Evolutionary conservation across 2,797 vertebrate species (phyloP), one percentile per base, ranked within the genome.

Genomic region (Zenarchopterus dispar): DNA sequence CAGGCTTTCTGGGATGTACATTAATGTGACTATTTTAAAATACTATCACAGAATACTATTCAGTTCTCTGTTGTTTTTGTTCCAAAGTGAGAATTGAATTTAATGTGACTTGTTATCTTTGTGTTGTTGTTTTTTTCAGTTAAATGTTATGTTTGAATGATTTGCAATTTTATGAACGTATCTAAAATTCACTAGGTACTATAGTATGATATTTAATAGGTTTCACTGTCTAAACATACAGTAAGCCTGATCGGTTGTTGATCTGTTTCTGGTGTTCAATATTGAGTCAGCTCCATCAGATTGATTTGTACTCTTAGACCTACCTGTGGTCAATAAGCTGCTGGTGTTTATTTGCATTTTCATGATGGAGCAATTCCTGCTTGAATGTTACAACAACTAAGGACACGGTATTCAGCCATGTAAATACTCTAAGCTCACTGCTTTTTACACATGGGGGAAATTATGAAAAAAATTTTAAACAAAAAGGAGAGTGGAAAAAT

Each of bases 281-380:
- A 73, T 71, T 43, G 45, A 42, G 33, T 39, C 33, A 36, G 33
- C 33, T 13, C 21, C 0, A 11, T 17, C 33, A 56, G 45, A 67
- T 24, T 45, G 62, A 74, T 70, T 48, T 48, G 51, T 2, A 7
- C 24, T 26, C 53, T 55, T 16, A 41, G 41, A 45, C 11, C 33
- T 50, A 24, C 47, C 33, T 63, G 49, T 23, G 53, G 50, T 76
- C 67, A 50, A 56, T 68, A 72, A 39, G 6, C 43, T 15, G 6
- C 17, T 73, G 62, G 60, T 59, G 54, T 54, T 5, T 7, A 75
- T 82, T 73, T 56, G 53, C 73, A 80, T 80, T 70, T 78, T 72
- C 31, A 67, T 70, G 60, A 77, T 42, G 46, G 33, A 16, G 61
- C 69, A 73, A 15, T 78, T 68, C 43, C 23, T 67, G 21, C 10